A percentile compares a stretch with the other conserved stretches of the same genome.
These are phyloP conservation scores for Piprites chloris DNA, from an alignment of 2,113 vertebrate genomes.

Conservation along the genomic window DNA sequence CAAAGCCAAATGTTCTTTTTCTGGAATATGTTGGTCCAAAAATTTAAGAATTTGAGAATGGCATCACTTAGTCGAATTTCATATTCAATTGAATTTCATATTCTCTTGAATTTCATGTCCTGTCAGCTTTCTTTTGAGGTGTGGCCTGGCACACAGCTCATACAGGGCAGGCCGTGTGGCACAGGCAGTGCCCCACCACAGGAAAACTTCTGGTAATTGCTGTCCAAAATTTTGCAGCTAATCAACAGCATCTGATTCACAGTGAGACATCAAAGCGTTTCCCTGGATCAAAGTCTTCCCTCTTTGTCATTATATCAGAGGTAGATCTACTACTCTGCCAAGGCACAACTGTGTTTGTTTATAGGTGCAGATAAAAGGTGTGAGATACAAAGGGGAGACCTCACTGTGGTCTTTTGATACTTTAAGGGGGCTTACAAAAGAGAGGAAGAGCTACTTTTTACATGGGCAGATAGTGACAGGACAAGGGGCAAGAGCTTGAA, in stretches of 20 bases:
- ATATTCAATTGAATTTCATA: neutral
- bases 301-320: constrained; percentile 6
- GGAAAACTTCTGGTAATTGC: neutral
- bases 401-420: neutral
- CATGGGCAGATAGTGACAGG: neutral
- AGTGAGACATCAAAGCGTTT: neutral
- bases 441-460: neutral
- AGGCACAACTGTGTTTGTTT: neutral
- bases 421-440: neutral
- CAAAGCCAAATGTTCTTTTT: neutral
- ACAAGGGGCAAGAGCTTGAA: neutral
- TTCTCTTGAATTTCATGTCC: neutral
- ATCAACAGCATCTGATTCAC: constrained; percentile 16
- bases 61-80: neutral
- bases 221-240: constrained; percentile 17
- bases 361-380: neutral
- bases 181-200: neutral
- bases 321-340: neutral
- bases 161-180: neutral
- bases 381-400: neutral
- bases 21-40: neutral
- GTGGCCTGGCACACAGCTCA: neutral
- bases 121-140: neutral
- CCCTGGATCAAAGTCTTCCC: constrained; percentile 6
- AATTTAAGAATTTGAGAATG: neutral